A percentile compares a stretch with the other conserved stretches of the same genome.
Evolutionary conservation across 2,113 vertebrate genomes (phyloP).

Genomic region (Platichthys stellatus): DNA sequence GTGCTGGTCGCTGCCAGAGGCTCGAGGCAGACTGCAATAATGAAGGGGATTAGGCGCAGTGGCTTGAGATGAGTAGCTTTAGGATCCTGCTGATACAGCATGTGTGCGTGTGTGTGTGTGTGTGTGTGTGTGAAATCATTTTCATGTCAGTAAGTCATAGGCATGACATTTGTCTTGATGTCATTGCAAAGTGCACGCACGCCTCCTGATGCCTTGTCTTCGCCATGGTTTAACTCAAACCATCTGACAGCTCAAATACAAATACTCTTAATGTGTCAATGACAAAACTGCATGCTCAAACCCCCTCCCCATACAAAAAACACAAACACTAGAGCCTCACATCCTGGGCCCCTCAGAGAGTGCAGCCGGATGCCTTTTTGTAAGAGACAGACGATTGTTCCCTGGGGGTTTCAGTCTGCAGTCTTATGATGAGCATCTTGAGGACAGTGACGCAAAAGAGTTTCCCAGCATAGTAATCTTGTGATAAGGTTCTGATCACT

Average conservation of each 20-base stretch:
- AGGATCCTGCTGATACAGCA: conserved; percentile 59
- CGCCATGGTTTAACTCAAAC: not conserved
- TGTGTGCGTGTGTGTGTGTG: not conserved
- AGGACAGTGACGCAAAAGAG: conserved; percentile 47
- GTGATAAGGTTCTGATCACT: conserved; percentile 40
- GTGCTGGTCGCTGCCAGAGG: too few relatives aligned
- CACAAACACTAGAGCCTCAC: not conserved
- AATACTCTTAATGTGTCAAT: not conserved
- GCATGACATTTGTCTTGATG: conserved; percentile 4
- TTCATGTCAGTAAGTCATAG: conserved; percentile 5
- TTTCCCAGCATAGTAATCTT: conserved; percentile 37
- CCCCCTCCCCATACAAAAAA: not conserved
- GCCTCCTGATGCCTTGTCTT: not conserved
- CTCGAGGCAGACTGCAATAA: conserved; percentile 16
- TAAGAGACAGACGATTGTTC: conserved; percentile 10
- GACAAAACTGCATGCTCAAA: not conserved
- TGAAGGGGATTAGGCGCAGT: conserved; percentile 50
- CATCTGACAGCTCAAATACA: not conserved
- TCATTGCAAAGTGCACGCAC: not conserved
- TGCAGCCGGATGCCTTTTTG: not conserved
- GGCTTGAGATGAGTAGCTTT: conserved; percentile 41
- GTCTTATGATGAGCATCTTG: conserved; percentile 67
- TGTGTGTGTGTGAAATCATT: not conserved
- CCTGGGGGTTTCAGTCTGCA: conserved; percentile 1
- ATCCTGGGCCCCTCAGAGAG: conserved; percentile 1